Conservation (phyloP, 2,113 vertebrate genomes). For the Cromileptes altivelis region DNA sequence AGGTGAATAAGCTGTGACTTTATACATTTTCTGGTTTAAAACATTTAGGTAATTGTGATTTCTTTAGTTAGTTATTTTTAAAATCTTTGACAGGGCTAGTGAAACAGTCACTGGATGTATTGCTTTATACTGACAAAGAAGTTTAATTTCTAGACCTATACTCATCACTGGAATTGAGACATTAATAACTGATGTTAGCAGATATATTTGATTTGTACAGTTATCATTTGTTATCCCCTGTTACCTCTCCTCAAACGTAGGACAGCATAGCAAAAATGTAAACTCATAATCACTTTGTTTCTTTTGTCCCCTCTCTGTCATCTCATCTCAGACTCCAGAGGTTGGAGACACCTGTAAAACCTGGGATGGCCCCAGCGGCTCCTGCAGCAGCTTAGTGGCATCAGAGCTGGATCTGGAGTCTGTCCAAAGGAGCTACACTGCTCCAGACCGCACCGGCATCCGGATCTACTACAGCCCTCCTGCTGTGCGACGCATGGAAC, state of each 20-base stretch:
- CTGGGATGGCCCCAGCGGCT: conserved; percentile 87
- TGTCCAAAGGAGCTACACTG: conserved; percentile 94
- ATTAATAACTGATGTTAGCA: background rate
- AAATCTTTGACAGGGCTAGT: background rate
- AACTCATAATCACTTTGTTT: background rate
- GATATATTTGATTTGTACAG: background rate
- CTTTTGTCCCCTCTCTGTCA: background rate
- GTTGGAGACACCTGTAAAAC: conserved; percentile 84
- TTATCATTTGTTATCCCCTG: background rate
- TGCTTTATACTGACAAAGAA: background rate
- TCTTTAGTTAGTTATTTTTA: background rate
- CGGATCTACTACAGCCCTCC: conserved; percentile 98
- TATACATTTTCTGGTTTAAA: background rate
- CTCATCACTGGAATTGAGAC: background rate
- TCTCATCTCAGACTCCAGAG: conserved; percentile 65
- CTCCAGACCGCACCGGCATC: conserved; percentile 95
- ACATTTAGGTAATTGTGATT: background rate
- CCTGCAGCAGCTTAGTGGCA: conserved; percentile 78
- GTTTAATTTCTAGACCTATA: background rate
- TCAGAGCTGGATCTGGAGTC: conserved; percentile 85
- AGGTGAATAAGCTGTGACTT: conserved; percentile 64
- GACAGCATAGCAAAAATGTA: background rate
- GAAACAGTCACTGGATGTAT: background rate
- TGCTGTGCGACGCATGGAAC: conserved; percentile 87
- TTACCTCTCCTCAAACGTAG: background rate